These are phyloP conservation scores for Cavia aperea DNA, from an alignment of 2,113 vertebrate species.

Conservation along the genomic window DNA sequence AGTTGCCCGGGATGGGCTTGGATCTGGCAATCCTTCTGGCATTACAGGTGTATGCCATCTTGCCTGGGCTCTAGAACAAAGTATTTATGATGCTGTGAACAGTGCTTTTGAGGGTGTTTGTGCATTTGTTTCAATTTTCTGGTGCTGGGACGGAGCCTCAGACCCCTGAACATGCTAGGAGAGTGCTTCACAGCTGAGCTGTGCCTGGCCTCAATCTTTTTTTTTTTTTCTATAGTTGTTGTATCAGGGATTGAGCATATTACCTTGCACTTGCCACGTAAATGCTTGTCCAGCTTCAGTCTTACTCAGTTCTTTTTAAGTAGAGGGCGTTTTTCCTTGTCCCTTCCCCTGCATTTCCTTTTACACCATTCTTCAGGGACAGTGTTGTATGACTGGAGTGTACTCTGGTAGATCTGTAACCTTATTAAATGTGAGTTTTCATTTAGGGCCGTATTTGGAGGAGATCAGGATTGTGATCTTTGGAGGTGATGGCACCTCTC, in stretches of 20 bases:
- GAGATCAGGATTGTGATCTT: slow-evolving; percentile 21
- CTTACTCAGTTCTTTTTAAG: slow-evolving; percentile 13
- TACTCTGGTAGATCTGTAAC: not conserved
- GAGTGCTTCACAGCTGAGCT: not conserved
- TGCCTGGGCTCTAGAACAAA: not conserved
- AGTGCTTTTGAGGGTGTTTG: not conserved
- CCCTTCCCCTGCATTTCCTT: not conserved
- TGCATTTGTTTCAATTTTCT: not conserved
- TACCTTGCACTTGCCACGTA: no score
- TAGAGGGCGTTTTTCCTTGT: not conserved
- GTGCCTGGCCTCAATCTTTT: not conserved
- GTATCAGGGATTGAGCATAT: no score
- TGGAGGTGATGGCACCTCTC: not conserved
- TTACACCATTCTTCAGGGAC: not conserved
- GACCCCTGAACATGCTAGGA: no score
- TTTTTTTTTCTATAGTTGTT: no score
- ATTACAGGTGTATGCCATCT: not conserved
- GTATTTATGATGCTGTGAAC: not conserved
- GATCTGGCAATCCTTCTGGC: not conserved
- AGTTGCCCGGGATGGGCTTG: no score
- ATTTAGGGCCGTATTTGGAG: not conserved
- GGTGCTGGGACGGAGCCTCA: not conserved
- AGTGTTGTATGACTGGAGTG: not conserved
- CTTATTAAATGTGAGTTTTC: not conserved
- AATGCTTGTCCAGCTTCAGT: not conserved